Evolutionary conservation across 2,113 vertebrate genomes (phyloP).

Genomic region (Telmatochromis sp.): DNA sequence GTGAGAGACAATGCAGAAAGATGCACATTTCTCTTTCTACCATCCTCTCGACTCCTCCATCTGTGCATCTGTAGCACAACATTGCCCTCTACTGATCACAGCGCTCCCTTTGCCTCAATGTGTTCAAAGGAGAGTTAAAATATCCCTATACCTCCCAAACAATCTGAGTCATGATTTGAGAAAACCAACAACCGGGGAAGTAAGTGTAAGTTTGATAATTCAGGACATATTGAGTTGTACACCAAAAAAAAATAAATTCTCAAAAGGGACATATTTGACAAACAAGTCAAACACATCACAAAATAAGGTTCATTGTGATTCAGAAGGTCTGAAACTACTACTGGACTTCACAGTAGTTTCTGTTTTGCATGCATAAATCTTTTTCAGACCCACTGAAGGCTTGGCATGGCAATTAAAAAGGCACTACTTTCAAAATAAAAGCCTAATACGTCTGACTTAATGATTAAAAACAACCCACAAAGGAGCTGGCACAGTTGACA

Average conservation of each 20-base stretch:
- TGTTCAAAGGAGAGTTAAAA: not conserved
- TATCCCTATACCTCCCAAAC: not conserved
- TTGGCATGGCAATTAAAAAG: not conserved
- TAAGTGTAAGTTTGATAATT: not conserved
- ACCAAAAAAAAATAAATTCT: not conserved
- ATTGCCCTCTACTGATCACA: conserved; percentile 58
- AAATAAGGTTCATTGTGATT: not conserved
- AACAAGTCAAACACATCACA: not conserved
- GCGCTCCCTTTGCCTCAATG: not conserved
- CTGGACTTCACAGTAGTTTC: not conserved
- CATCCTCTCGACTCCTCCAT: not conserved
- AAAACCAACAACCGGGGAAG: not conserved
- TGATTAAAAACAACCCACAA: not conserved
- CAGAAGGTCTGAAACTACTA: not conserved
- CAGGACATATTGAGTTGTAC: not conserved
- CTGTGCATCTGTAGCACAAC: conserved; percentile 24
- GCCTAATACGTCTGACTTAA: not conserved
- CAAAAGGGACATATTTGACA: not conserved
- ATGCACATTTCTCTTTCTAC: conserved; percentile 29
- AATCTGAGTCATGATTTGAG: not conserved
- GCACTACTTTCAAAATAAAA: not conserved
- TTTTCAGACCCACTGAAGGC: not conserved
- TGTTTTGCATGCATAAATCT: not conserved
- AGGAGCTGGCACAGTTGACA: not conserved
- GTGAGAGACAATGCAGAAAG: conserved; percentile 38